These are phyloP conservation scores for Tragelaphus buxtoni DNA, from an alignment of 2,113 vertebrate species.

Conservation along the genomic window DNA sequence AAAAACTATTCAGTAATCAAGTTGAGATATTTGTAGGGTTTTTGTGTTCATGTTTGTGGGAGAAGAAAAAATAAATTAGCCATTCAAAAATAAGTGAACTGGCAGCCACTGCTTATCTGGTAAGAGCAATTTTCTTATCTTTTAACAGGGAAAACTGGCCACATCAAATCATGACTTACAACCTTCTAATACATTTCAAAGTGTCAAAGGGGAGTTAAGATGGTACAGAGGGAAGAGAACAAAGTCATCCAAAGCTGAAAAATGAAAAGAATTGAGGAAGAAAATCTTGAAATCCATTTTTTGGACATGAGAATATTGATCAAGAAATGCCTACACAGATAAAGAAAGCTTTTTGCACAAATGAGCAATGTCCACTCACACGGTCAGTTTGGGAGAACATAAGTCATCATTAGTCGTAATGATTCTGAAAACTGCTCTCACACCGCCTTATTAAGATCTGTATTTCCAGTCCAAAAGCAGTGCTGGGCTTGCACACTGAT, in stretches of 20 bases:
- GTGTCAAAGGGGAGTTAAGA: neutral
- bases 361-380: neutral
- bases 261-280: neutral
- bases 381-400: rapidly evolving
- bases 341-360: neutral
- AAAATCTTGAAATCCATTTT: neutral
- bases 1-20: neutral
- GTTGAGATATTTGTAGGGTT: neutral
- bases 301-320: neutral
- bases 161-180: neutral
- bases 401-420: neutral
- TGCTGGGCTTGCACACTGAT: neutral
- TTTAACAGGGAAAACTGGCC: neutral
- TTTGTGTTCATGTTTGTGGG: neutral
- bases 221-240: neutral
- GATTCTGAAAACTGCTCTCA: neutral
- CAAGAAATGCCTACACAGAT: neutral
- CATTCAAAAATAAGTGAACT: neutral
- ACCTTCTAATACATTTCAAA: neutral
- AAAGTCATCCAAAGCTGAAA: neutral
- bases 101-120: neutral
- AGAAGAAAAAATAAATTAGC: neutral
- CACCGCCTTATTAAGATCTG: neutral
- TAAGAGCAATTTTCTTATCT: neutral
- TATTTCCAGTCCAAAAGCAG: neutral